Evolutionary conservation across 2,113 vertebrate species (phyloP).

Genomic region (Platichthys flesus): DNA sequence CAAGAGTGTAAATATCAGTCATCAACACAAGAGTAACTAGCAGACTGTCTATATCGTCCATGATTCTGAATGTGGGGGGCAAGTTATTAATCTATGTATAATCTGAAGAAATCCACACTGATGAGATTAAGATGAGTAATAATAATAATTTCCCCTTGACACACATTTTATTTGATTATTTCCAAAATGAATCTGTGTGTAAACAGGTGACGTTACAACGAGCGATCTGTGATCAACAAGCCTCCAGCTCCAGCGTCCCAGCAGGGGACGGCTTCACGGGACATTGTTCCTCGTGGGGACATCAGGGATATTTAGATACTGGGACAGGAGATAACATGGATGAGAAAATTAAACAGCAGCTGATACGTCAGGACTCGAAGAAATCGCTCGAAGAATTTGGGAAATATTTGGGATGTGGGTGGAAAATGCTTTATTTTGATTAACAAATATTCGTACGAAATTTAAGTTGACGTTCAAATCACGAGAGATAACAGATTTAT

Average conservation of each 20-base stretch:
- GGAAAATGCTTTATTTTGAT: no score
- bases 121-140: slow-evolving; percentile 18
- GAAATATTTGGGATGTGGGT: no score
- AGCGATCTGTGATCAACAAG: slow-evolving; percentile 10
- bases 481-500: no score
- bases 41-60: not conserved
- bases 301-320: not conserved
- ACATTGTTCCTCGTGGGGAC: slow-evolving; percentile 4
- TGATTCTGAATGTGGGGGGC: not conserved
- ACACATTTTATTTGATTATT: slow-evolving; percentile 59
- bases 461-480: no score
- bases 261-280: not conserved
- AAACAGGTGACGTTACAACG: slow-evolving; percentile 41
- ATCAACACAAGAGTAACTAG: not conserved
- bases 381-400: no score
- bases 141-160: not conserved
- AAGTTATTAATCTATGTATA: slow-evolving; percentile 4
- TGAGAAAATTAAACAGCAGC: not conserved
- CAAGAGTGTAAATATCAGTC: not conserved
- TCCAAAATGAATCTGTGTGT: slow-evolving; percentile 33
- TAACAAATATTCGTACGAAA: no score
- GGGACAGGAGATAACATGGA: not conserved
- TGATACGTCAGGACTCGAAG: not conserved
- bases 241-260: not conserved
- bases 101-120: slow-evolving; percentile 34